Conservation (phyloP, 2,113 vertebrate genomes). For the Oreochromis spilurus region DNA sequence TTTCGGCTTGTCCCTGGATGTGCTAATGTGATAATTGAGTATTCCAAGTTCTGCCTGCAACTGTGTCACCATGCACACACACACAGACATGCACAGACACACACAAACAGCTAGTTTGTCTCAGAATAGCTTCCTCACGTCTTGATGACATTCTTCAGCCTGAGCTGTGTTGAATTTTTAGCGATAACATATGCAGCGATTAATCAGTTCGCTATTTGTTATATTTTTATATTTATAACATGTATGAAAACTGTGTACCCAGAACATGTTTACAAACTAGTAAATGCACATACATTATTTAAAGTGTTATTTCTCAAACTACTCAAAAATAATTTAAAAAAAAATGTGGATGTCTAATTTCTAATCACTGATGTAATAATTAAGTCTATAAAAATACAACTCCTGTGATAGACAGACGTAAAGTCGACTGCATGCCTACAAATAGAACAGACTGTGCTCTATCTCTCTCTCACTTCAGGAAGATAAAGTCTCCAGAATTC, state of each 20-base stretch:
- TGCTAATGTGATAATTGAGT: slow-evolving; percentile 73
- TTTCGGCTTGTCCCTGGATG: slow-evolving; percentile 56
- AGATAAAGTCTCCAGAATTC: slow-evolving; percentile 19
- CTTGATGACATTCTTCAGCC: slow-evolving; percentile 29
- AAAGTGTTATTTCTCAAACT: background rate
- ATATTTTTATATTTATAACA: background rate
- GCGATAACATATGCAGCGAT: slow-evolving; percentile 15
- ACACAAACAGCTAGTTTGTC: slow-evolving; percentile 38
- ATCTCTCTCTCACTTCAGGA: background rate
- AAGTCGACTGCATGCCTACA: background rate
- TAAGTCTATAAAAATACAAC: background rate
- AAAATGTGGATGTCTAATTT: background rate
- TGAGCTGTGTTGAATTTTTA: slow-evolving; percentile 25
- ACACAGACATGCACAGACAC: background rate
- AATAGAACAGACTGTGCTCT: background rate
- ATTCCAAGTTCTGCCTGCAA: slow-evolving; percentile 61
- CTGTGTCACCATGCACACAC: slow-evolving; percentile 39
- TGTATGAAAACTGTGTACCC: background rate
- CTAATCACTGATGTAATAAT: background rate
- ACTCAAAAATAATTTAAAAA: fast-evolving
- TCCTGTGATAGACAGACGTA: background rate
- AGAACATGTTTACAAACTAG: background rate
- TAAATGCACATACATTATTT: background rate
- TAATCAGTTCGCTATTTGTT: slow-evolving; percentile 2
- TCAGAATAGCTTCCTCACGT: slow-evolving; percentile 49